phyloP scores from a whole-genome alignment of 2,113 vertebrate genomes.

The Regulus satrapa region DNA sequence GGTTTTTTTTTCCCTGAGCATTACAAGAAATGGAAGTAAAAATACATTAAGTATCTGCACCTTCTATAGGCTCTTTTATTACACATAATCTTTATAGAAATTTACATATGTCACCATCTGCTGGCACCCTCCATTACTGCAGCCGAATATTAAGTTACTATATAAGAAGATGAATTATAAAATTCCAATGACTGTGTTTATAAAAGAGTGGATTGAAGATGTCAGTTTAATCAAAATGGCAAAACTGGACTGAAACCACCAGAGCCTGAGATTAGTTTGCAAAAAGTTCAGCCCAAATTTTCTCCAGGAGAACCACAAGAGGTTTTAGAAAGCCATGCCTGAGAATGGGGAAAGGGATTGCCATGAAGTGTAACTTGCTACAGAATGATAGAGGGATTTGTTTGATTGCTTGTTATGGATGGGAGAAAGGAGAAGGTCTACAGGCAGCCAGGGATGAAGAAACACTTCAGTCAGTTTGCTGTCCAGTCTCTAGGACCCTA shows the following conservation, averaged over 20 bases:
- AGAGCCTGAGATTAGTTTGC: not conserved
- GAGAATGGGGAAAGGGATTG: not conserved
- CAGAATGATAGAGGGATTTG: not conserved
- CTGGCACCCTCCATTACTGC: slow-evolving; percentile 7
- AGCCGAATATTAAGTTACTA: not conserved
- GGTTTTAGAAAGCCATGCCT: not conserved
- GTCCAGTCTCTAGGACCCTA: not conserved
- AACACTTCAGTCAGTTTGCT: not conserved
- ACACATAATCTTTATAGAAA: not conserved
- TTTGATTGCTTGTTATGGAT: not conserved
- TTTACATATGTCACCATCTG: slow-evolving; percentile 7
- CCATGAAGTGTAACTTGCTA: not conserved
- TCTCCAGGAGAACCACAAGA: not conserved
- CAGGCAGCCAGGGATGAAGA: not conserved
- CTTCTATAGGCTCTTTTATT: not conserved
- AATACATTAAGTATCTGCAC: not conserved
- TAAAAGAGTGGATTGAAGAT: not conserved
- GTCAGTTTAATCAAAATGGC: not conserved
- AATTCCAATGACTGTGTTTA: not conserved
- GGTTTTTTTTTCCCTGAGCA: not conserved
- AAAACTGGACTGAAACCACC: not conserved
- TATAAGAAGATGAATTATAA: not conserved
- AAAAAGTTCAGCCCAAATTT: not conserved
- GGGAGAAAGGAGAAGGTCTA: not conserved
- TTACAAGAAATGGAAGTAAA: not conserved